These are phyloP conservation scores for Oreotrochilus melanogaster DNA, from an alignment of 2,113 vertebrate species.

Conservation along the genomic window DNA sequence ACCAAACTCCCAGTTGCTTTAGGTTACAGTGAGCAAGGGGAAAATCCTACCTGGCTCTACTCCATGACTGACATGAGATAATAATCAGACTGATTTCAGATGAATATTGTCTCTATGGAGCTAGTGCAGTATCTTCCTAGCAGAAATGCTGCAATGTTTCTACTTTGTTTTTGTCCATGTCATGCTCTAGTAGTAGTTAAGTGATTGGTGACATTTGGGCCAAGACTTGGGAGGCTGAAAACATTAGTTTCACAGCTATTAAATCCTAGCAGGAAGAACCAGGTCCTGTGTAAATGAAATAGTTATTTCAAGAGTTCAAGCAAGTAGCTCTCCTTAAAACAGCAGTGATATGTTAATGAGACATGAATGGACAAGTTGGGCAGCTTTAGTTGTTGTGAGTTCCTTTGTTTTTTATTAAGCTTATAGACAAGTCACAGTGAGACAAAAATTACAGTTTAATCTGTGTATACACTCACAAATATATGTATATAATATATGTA, in stretches of 20 bases:
- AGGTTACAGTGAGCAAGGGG: not conserved
- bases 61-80: not conserved
- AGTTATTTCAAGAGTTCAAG: not conserved
- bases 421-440: not conserved
- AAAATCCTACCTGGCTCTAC: not conserved
- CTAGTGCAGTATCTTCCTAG: not conserved
- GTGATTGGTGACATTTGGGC: not conserved
- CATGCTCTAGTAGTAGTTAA: not conserved
- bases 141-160: not conserved
- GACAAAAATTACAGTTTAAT: not conserved
- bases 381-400: not conserved
- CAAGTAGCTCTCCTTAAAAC: not conserved
- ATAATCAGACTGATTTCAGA: not conserved
- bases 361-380: not conserved
- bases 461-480: not conserved
- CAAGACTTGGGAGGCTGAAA: not conserved
- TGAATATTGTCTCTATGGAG: not conserved
- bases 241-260: slow-evolving; percentile 24
- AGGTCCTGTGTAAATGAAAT: not conserved
- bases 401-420: not conserved
- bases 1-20: not conserved
- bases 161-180: not conserved
- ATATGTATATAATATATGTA: not conserved
- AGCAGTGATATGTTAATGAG: not conserved
- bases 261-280: not conserved